Base-by-base conservation (phyloP, 2,113 vertebrate species). In the Narcine bancroftii region DNA sequence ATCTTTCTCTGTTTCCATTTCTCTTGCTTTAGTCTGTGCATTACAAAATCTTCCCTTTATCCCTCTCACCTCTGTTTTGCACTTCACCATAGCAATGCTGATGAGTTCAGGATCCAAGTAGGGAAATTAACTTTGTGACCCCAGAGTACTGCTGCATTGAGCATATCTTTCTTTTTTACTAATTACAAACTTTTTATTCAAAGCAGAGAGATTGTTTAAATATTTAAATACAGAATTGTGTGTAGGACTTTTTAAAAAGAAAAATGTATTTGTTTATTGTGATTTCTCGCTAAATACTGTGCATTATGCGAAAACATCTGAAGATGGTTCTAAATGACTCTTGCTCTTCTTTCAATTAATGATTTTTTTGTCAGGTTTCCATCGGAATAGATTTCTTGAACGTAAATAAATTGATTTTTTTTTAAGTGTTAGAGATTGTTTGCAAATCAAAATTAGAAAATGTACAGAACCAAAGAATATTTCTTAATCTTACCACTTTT, bases 401-500 rank as follows among this genome's bases (percentile, higher is more conserved):
- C 53, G 19, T 85, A 85, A 60, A 85, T 60, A 36, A 56, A 85
- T 56, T 60, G 60, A n/a, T 33, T 85, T 60, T 85, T 56, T 85
- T 85, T 60, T 19, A 85, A 60, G 33, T 56, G 29, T 85, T 17
- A 36, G 50, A 56, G 5, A 17, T 17, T 60, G 19, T 56, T 85
- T 60, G 81, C 36, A 60, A 85, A 60, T 60, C 81, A 85, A 85
- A 60, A 56, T 85, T 60, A 85, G 81, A 85, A 56, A 56, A 21
- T 85, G 81, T 85, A 60, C 81, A 85, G 81, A 85, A 85, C 81
- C 81, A 85, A 85, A 85, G 81, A 85, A 85, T 33, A 85, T 60
- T 85, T 85, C 81, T 85, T 85, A 85, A 85, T 85, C 79, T 17
- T 56, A 77, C 45, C 75, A 45, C 45, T 83, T 83, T 85, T 85